A percentile compares a stretch with the other conserved stretches of the same genome.
phyloP scores from a whole-genome alignment of 2,113 vertebrate genomes.

The Gnathonemus echidnorhynchus region DNA sequence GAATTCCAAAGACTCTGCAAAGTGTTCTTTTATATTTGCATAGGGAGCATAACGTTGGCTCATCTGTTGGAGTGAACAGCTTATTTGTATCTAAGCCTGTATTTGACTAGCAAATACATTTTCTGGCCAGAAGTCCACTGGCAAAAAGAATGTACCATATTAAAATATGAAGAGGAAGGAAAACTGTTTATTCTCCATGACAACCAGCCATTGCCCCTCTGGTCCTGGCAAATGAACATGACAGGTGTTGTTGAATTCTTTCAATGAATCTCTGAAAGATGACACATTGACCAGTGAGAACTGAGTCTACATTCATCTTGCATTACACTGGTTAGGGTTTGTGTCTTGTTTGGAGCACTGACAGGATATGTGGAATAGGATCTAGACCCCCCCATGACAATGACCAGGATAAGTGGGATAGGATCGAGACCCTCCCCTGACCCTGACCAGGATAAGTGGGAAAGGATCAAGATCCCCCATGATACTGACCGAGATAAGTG shows the following conservation, averaged over 20 bases:
- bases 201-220: not conserved
- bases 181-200: not conserved
- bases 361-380: not conserved
- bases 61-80: not conserved
- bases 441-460: not conserved
- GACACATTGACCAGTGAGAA: not conserved
- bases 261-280: not conserved
- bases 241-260: not conserved
- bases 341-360: not conserved
- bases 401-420: not conserved
- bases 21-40: not conserved
- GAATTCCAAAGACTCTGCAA: not conserved
- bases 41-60: not conserved
- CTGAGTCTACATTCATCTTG: not conserved
- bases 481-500: not conserved
- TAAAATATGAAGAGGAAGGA: not conserved
- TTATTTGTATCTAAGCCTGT: not conserved
- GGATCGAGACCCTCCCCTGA: not conserved
- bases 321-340: not conserved
- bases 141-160: not conserved
- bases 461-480: not conserved
- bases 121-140: not conserved
- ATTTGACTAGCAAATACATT: constrained; percentile 15
- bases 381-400: not conserved
- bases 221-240: not conserved